These are phyloP conservation scores for Cephus nigrinus DNA, from an alignment of 2,888 invertebrate species.

Conservation along the genomic window DNA sequence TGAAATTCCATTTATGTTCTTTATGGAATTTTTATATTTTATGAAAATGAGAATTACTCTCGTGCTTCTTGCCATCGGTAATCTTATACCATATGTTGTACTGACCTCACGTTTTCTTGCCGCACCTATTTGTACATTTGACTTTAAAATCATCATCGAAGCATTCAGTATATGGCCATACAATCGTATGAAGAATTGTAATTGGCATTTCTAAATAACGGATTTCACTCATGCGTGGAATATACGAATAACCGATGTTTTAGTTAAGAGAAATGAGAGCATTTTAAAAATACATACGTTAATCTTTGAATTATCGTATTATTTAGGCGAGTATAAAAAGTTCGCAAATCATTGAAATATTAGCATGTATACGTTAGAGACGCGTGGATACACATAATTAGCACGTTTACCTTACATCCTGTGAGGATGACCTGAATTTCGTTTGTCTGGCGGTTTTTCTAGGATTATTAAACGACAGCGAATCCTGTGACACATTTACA, in stretches of 20 bases:
- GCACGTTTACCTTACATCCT: neutral
- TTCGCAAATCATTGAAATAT: neutral
- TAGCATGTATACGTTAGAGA: neutral
- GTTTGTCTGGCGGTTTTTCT: neutral
- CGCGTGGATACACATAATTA: neutral
- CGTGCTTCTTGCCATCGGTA: neutral
- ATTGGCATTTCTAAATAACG: slow-evolving; percentile 5
- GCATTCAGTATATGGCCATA: neutral
- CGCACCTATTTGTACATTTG: slow-evolving; percentile 16
- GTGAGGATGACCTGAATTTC: neutral
- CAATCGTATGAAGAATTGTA: neutral
- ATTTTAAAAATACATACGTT: neutral
- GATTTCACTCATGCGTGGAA: neutral
- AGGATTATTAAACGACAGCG: neutral
- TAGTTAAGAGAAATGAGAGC: neutral
- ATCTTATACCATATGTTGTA: neutral
- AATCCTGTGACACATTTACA: neutral
- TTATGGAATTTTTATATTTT: no score
- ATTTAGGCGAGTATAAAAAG: neutral
- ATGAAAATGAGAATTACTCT: neutral
- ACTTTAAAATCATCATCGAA: neutral
- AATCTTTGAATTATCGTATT: neutral
- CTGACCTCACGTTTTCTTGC: slow-evolving; percentile 31
- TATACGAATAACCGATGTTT: neutral
- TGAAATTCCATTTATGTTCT: no score